These are phyloP conservation scores for Acanthosoma haemorrhoidale DNA, from an alignment of 2,888 invertebrate genomes.

Conservation along the genomic window DNA sequence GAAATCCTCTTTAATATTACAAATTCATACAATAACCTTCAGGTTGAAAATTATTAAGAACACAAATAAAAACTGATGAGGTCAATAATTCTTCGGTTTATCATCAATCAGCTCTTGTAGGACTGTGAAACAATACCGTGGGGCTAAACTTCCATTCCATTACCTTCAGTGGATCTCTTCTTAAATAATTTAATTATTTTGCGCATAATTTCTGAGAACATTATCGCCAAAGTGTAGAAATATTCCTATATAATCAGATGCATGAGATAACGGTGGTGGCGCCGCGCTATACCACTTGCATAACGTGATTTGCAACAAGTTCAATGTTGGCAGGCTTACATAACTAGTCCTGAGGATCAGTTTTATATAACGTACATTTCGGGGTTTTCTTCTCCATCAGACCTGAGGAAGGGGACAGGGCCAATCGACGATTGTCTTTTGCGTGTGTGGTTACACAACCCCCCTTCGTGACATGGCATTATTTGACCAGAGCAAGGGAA, in stretches of 20 bases:
- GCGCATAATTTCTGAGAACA: no score
- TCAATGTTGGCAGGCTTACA: slow-evolving; percentile 34
- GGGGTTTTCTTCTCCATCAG: neutral
- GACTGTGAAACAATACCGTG: no score
- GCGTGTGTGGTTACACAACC: neutral
- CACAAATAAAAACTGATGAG: no score
- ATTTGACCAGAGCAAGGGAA: neutral
- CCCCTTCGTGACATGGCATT: neutral
- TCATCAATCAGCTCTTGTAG: no score
- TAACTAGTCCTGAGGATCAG: slow-evolving; percentile 12
- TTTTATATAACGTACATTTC: slow-evolving; percentile 20
- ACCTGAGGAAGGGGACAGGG: neutral
- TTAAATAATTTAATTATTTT: no score
- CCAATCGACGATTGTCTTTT: neutral
- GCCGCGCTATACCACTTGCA: slow-evolving; percentile 24
- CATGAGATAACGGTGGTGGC: neutral
- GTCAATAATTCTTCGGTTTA: no score
- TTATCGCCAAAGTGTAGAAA: neutral
- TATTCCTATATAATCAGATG: neutral
- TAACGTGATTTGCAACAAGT: slow-evolving; percentile 36
- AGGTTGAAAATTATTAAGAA: no score
- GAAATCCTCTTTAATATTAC: no score
- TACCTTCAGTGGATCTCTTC: no score
- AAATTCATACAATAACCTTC: no score
- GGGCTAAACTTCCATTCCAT: no score